phyloP scores from a whole-genome alignment of 2,888 invertebrate genomes.

The Cantharis rustica region DNA sequence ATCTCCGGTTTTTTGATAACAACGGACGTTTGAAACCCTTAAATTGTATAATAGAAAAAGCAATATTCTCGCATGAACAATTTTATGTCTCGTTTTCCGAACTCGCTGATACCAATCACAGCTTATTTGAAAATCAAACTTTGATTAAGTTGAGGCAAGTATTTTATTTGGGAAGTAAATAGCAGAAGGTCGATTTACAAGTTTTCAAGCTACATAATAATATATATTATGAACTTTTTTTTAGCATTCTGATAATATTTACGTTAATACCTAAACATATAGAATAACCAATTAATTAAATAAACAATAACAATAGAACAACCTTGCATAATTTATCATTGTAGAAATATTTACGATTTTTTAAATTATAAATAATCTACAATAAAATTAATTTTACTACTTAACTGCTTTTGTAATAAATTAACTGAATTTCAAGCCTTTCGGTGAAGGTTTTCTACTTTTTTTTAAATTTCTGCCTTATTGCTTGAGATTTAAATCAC shows the following conservation, averaged over 20 bases:
- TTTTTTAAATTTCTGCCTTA: background rate
- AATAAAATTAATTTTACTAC: background rate
- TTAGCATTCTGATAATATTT: background rate
- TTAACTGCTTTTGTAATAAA: no score
- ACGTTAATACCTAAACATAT: background rate
- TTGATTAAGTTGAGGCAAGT: background rate
- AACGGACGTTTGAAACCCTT: background rate
- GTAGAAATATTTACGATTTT: background rate
- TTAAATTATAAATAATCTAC: background rate
- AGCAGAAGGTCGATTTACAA: background rate
- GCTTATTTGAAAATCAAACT: background rate
- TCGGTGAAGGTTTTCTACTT: background rate
- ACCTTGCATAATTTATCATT: background rate
- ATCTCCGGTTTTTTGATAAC: background rate
- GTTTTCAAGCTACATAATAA: background rate
- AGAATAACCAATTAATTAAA: background rate
- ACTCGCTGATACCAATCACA: background rate
- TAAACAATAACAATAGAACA: background rate
- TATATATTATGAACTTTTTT: background rate
- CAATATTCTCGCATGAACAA: background rate
- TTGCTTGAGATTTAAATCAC: background rate
- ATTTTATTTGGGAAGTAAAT: background rate
- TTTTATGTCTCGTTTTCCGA: background rate
- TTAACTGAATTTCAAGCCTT: background rate
- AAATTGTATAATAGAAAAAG: background rate